A percentile compares a stretch with the other conserved stretches of the same genome.
These are phyloP conservation scores for Cardiocondyla obscurior DNA, from an alignment of 1,140 invertebrate genomes.

Conservation along the genomic window DNA sequence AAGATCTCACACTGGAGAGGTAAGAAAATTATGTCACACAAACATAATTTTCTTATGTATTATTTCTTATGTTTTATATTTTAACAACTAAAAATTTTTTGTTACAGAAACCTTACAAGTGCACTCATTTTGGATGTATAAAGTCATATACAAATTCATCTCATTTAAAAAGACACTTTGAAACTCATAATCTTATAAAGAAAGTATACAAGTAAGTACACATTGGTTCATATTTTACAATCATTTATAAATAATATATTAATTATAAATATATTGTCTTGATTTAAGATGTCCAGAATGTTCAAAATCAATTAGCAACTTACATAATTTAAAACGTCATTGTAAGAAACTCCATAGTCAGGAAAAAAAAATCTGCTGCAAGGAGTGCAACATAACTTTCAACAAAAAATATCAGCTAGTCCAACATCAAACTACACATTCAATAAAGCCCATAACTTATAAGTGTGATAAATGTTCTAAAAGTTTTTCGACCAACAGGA, in stretches of 20 bases:
- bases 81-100: conserved; percentile 12
- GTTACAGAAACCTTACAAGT: conserved; percentile 73
- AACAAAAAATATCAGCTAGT: conserved; percentile 62
- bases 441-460: conserved; percentile 8
- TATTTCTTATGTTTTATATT: neutral
- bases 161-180: conserved; percentile 73
- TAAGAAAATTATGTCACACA: conserved; percentile 30
- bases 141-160: conserved; percentile 77
- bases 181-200: conserved; percentile 43
- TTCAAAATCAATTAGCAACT: neutral
- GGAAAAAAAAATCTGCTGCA: conserved; percentile 60
- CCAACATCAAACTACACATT: conserved; percentile 55
- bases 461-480: conserved; percentile 61
- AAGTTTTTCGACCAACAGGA: conserved; percentile 33
- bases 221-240: neutral
- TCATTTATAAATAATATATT: conserved; percentile 11
- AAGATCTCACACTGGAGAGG: conserved; percentile 75
- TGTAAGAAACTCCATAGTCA: conserved; percentile 62
- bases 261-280: conserved; percentile 10
- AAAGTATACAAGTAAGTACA: conserved; percentile 60
- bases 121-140: conserved; percentile 69
- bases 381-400: conserved; percentile 69
- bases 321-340: conserved; percentile 72
- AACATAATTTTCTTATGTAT: conserved; percentile 27
- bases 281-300: conserved; percentile 53